These are phyloP conservation scores for Athene noctua DNA, from an alignment of 2,113 vertebrate genomes.

Conservation along the genomic window DNA sequence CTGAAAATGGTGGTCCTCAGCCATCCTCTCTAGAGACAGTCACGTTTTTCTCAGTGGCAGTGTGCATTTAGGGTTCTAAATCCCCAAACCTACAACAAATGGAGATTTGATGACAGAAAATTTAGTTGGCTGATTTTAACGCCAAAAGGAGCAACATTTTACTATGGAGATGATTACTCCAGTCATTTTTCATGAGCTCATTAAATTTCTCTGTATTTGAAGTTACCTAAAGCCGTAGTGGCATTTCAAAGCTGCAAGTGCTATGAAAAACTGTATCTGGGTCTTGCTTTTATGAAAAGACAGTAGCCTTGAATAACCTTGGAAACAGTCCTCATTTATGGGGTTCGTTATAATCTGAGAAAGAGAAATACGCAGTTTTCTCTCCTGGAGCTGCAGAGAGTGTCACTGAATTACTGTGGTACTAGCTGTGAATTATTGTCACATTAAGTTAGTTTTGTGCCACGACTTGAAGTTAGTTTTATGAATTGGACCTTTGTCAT, in stretches of 20 bases:
- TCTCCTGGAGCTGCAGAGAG: not conserved
- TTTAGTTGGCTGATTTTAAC: not conserved
- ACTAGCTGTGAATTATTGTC: slow-evolving; percentile 1
- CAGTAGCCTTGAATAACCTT: not conserved
- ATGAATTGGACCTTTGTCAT: slow-evolving; percentile 3
- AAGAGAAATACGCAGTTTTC: not conserved
- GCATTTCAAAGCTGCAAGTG: not conserved
- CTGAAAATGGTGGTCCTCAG: not conserved
- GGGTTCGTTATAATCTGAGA: not conserved
- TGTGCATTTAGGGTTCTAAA: not conserved
- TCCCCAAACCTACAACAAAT: not conserved
- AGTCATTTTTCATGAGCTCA: not conserved
- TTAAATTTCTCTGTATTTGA: not conserved
- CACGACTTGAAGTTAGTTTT: not conserved
- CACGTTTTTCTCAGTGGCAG: not conserved
- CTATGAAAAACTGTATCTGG: not conserved
- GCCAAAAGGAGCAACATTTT: not conserved
- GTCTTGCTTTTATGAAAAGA: not conserved
- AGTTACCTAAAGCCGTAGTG: not conserved
- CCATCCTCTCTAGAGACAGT: not conserved
- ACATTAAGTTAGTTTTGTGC: not conserved
- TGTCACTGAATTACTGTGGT: not conserved
- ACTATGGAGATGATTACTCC: not conserved
- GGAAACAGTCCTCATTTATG: not conserved
- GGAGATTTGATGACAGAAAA: not conserved